Conservation (phyloP, 2,888 invertebrate genomes). For the Punctoribates punctum region DNA sequence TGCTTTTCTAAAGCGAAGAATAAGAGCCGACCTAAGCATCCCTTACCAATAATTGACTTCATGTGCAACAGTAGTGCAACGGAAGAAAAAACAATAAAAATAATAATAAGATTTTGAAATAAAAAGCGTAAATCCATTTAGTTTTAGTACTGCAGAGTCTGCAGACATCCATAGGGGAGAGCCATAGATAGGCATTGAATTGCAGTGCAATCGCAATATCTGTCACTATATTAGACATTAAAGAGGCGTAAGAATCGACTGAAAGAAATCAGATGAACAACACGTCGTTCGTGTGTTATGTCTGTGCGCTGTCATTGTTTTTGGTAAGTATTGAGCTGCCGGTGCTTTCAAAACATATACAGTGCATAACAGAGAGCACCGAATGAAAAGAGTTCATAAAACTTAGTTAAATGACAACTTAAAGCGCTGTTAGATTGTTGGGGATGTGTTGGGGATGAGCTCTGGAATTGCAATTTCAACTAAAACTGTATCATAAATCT, state of each 20-base stretch:
- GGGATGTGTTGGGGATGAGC: no score
- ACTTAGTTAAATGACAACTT: conserved; percentile 24
- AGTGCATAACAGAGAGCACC: neutral
- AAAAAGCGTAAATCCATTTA: conserved; percentile 6
- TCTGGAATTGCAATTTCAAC: neutral
- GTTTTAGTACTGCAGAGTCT: neutral
- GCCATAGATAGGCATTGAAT: no score
- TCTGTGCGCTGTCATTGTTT: neutral
- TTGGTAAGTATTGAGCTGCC: neutral
- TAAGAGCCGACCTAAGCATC: neutral
- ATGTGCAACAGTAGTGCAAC: neutral
- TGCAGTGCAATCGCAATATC: neutral
- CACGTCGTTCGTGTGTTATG: conserved; percentile 3
- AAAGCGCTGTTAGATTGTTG: neutral
- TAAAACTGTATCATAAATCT: conserved; percentile 20
- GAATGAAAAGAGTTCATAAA: neutral
- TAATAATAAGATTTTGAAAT: neutral
- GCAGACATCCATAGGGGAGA: no score
- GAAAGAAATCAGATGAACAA: conserved; percentile 1
- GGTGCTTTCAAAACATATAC: neutral
- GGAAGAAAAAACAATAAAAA: conserved; percentile 9
- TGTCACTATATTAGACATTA: neutral
- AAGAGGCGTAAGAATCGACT: neutral
- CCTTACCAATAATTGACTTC: neutral
- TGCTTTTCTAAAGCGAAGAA: no score